A percentile compares a stretch with the other conserved stretches of the same genome.
Evolutionary conservation across 92 coral and sea anemone genomes (phyloP).

Genomic region (Palythoa heliodiscus): DNA sequence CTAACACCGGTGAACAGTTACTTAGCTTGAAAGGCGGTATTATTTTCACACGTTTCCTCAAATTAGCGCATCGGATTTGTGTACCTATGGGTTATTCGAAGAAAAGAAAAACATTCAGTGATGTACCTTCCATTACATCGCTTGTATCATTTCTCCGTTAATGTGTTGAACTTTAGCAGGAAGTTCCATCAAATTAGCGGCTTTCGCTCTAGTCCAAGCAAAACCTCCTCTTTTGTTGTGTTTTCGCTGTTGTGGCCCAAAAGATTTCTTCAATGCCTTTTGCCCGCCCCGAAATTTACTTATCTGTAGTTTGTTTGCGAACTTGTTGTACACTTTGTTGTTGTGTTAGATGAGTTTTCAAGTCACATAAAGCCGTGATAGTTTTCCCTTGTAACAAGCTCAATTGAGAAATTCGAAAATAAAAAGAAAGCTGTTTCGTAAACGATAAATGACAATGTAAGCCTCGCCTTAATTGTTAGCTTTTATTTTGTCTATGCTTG

Average conservation of each 20-base stretch:
- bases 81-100: conserved; percentile 17
- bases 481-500: conserved; percentile 20
- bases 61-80: conserved; percentile 27
- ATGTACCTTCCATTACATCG: conserved; percentile 5
- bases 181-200: conserved; percentile 25
- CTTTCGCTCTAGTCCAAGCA: neutral
- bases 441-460: conserved; percentile 35
- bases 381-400: conserved; percentile 34
- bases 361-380: conserved; percentile 29
- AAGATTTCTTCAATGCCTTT: conserved; percentile 26
- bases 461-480: conserved; percentile 19
- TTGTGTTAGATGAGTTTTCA: conserved; percentile 20
- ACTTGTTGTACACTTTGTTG: conserved; percentile 11
- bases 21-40: neutral
- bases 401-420: conserved; percentile 35
- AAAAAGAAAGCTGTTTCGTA: conserved; percentile 34
- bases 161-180: conserved; percentile 43
- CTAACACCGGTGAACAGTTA: conserved; percentile 17
- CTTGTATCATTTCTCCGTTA: conserved; percentile 32
- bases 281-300: conserved; percentile 42
- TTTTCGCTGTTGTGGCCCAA: conserved; percentile 21
- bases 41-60: conserved; percentile 18
- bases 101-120: conserved; percentile 29
- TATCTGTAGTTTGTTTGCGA: conserved; percentile 35
- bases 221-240: conserved; percentile 14